phyloP scores from a whole-genome alignment of 1,140 invertebrate genomes.

The Cylas formicarius region DNA sequence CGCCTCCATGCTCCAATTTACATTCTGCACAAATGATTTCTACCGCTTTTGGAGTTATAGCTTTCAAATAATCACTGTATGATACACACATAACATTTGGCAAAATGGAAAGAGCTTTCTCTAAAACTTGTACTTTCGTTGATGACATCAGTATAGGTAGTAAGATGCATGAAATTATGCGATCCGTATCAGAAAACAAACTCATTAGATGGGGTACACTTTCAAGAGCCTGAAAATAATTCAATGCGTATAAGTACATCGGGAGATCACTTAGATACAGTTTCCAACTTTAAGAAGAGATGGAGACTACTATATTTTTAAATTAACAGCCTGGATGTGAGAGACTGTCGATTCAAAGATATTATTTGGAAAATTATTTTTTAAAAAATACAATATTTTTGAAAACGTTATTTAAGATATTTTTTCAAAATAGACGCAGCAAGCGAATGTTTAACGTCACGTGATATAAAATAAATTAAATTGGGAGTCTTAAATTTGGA shows the following conservation, averaged over 20 bases:
- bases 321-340: no score
- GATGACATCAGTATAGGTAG: constrained; percentile 17
- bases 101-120: constrained; percentile 15
- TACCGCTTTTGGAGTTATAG: constrained; percentile 1
- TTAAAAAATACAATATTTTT: no score
- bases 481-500: no score
- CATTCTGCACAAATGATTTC: constrained; percentile 19
- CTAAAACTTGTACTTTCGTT: constrained; percentile 4
- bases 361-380: no score
- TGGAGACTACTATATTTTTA: no score
- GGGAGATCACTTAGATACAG: no score
- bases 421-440: no score
- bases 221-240: constrained; percentile 22
- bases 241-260: constrained; percentile 2
- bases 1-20: neutral
- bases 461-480: no score
- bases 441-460: no score
- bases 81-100: constrained; percentile 21
- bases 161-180: constrained; percentile 19
- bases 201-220: constrained; percentile 19
- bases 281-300: no score
- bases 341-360: no score
- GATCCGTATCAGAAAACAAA: constrained; percentile 22
- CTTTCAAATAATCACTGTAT: constrained; percentile 11
- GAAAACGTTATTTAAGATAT: no score